Percentiles rank a stretch among this genome's conserved stretches.
These are phyloP conservation scores for Nemotelus nigrinus DNA, from an alignment of 2,888 invertebrate species.

Conservation along the genomic window DNA sequence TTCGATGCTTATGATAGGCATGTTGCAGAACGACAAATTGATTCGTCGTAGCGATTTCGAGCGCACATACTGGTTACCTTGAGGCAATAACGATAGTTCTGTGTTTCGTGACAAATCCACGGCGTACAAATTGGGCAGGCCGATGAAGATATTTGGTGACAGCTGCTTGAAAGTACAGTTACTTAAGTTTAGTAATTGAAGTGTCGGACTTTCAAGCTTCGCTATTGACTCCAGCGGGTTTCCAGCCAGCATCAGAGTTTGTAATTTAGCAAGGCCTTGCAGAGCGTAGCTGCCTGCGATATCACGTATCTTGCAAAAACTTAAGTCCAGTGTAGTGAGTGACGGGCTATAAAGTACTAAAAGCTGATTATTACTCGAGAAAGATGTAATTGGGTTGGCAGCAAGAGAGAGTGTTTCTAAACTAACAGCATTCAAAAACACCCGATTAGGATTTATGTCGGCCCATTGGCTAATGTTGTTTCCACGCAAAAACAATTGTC, in stretches of 20 bases:
- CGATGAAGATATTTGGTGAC: slow-evolving; percentile 67
- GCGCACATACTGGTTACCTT: slow-evolving; percentile 61
- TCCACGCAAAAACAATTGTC: slow-evolving; percentile 71
- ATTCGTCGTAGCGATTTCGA: slow-evolving; percentile 69
- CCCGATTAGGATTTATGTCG: slow-evolving; percentile 68
- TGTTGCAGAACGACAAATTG: slow-evolving; percentile 72
- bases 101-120: slow-evolving; percentile 73
- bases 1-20: slow-evolving; percentile 70
- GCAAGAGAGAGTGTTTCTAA: slow-evolving; percentile 73
- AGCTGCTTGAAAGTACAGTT: slow-evolving; percentile 69
- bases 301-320: slow-evolving; percentile 70
- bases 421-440: slow-evolving; percentile 66
- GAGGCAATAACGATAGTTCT: slow-evolving; percentile 64
- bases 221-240: slow-evolving; percentile 68
- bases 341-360: slow-evolving; percentile 70
- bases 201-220: slow-evolving; percentile 66
- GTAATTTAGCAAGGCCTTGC: slow-evolving; percentile 67
- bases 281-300: slow-evolving; percentile 65
- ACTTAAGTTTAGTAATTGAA: slow-evolving; percentile 69
- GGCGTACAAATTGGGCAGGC: slow-evolving; percentile 70
- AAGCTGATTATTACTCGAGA: slow-evolving; percentile 66
- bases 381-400: slow-evolving; percentile 69
- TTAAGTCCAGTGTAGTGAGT: slow-evolving; percentile 70
- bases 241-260: slow-evolving; percentile 67
- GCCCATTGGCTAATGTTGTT: slow-evolving; percentile 72